Evolutionary conservation across 2,888 invertebrate species (phyloP).

Genomic region (Microctonus hyperodae): DNA sequence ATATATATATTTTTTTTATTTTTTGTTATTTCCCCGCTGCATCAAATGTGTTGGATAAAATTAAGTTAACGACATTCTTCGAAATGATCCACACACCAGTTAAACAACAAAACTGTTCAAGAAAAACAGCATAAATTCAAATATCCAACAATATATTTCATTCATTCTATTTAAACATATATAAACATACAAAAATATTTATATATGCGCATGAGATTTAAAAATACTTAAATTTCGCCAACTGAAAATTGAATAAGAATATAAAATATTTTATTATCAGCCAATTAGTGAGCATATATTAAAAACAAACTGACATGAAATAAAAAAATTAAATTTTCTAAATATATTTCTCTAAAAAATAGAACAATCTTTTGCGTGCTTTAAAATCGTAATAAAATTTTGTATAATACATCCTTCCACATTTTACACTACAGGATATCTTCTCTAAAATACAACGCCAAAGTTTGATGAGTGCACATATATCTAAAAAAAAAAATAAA

Average conservation of each 20-base stretch:
- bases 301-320: slow-evolving; percentile 11
- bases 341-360: slow-evolving; percentile 40
- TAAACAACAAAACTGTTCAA: not conserved
- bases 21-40: slow-evolving; percentile 23
- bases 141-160: not conserved
- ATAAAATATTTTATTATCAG: not conserved
- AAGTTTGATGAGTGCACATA: slow-evolving; percentile 6
- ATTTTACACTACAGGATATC: slow-evolving; percentile 41
- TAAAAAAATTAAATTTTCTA: slow-evolving; percentile 30
- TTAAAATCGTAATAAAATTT: slow-evolving; percentile 48
- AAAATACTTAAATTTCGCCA: not conserved
- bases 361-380: slow-evolving; percentile 42
- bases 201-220: too few relatives aligned
- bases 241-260: not conserved
- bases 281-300: slow-evolving; percentile 1
- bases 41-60: slow-evolving; percentile 34
- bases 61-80: slow-evolving; percentile 45
- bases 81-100: slow-evolving; percentile 36
- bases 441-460: slow-evolving; percentile 45
- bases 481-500: not conserved
- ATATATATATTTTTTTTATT: slow-evolving; percentile 27
- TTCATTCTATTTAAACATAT: not conserved
- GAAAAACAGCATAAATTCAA: not conserved
- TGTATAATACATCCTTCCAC: slow-evolving; percentile 48
- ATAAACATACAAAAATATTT: too few relatives aligned